Percentiles rank a stretch among this genome's conserved stretches.
phyloP scores from a whole-genome alignment of 1,140 invertebrate species.

The Drosophila watanabei region DNA sequence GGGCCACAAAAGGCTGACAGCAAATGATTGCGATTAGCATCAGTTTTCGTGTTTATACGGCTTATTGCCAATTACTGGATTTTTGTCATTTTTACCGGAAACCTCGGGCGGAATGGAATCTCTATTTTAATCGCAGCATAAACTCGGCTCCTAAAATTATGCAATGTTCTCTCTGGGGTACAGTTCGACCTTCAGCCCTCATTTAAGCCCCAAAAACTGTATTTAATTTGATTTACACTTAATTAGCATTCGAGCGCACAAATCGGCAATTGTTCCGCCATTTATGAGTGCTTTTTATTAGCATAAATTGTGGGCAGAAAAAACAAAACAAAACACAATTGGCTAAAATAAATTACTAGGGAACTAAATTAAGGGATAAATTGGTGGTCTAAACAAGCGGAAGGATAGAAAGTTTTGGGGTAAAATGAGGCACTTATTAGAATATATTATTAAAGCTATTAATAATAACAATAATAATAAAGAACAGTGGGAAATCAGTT shows the following conservation, averaged over 20 bases:
- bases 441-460: neutral
- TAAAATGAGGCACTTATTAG: neutral
- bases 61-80: slow-evolving; percentile 73
- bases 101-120: slow-evolving; percentile 31
- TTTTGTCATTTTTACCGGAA: slow-evolving; percentile 45
- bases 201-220: slow-evolving; percentile 8
- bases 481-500: neutral
- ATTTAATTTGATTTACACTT: slow-evolving; percentile 40
- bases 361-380: neutral
- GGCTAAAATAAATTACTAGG: slow-evolving; percentile 12
- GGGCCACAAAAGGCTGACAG: slow-evolving; percentile 52
- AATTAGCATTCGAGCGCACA: slow-evolving; percentile 27
- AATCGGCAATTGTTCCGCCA: slow-evolving; percentile 21
- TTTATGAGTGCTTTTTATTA: slow-evolving; percentile 17
- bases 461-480: too few species aligned
- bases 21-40: slow-evolving; percentile 51
- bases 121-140: slow-evolving; percentile 23
- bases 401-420: neutral
- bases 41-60: slow-evolving; percentile 3
- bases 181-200: slow-evolving; percentile 11
- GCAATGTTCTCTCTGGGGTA: neutral
- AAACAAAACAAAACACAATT: slow-evolving; percentile 1
- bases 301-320: slow-evolving; percentile 1
- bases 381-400: neutral
- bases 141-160: neutral